Conservation (phyloP, 2,113 vertebrate species). For the Pristiophorus japonicus region DNA sequence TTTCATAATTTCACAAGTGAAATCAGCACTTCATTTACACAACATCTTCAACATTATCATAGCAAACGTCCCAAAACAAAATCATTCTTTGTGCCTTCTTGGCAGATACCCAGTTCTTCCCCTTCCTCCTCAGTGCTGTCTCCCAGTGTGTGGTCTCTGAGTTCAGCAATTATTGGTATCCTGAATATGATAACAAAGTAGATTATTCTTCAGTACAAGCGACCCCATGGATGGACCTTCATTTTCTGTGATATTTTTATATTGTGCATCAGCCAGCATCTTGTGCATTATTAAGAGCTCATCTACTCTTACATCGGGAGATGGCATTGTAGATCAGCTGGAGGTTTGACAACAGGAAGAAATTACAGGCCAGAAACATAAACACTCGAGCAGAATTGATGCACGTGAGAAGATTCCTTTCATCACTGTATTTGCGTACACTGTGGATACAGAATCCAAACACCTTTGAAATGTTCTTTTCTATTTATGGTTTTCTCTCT, state of each 20-base stretch:
- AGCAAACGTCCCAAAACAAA: neutral
- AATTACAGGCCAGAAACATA: neutral
- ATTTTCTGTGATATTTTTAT: neutral
- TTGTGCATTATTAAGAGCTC: slow-evolving; percentile 7
- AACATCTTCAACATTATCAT: neutral
- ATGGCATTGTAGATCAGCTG: neutral
- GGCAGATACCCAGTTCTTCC: neutral
- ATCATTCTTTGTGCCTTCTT: neutral
- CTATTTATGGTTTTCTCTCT: neutral
- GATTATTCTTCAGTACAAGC: neutral
- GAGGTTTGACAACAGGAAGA: neutral
- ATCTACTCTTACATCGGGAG: neutral
- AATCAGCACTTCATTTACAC: neutral
- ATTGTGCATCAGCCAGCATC: no score
- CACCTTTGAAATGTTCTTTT: neutral
- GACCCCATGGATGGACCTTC: neutral
- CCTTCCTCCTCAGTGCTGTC: neutral
- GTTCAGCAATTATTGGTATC: neutral
- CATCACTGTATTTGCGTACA: neutral
- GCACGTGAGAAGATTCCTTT: neutral
- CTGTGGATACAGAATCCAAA: neutral
- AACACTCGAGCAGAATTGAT: neutral
- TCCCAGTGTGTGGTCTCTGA: neutral
- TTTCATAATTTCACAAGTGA: neutral
- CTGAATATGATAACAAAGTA: neutral